Conservation (phyloP, 64 coral and sea anemone species). For the Dendrophyllia cribrosa region DNA sequence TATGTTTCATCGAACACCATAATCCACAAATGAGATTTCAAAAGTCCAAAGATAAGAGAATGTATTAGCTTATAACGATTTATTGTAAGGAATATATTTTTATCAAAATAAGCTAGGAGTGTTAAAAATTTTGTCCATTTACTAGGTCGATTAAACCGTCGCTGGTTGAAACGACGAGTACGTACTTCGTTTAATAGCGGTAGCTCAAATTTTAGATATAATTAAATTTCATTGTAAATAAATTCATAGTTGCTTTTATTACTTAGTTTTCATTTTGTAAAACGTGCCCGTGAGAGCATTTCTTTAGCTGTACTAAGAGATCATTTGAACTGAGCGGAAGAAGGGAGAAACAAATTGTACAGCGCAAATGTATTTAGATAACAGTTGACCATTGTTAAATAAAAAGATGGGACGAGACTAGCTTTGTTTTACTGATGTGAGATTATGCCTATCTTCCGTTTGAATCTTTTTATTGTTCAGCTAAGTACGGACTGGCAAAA, state of each 20-base stretch:
- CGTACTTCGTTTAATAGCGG: neutral
- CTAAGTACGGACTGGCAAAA: constrained; percentile 13
- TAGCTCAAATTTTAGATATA: constrained; percentile 15
- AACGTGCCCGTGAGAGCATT: neutral
- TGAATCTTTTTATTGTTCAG: constrained; percentile 10
- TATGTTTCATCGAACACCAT: constrained; percentile 29
- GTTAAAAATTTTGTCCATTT: constrained; percentile 27
- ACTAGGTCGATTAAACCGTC: neutral
- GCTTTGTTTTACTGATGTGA: constrained; percentile 38
- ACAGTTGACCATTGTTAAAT: constrained; percentile 45
- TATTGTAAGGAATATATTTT: constrained; percentile 61
- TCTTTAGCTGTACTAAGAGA: constrained; percentile 7
- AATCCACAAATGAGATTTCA: constrained; percentile 12
- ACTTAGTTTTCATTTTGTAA: constrained; percentile 16
- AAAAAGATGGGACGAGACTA: constrained; percentile 39
- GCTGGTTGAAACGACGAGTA: neutral
- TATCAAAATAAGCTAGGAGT: constrained; percentile 46
- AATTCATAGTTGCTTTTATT: constrained; percentile 20
- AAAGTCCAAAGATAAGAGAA: constrained; percentile 33
- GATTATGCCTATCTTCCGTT: constrained; percentile 30
- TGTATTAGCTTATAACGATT: constrained; percentile 43
- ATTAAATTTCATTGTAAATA: constrained; percentile 42
- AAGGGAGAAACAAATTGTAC: constrained; percentile 15
- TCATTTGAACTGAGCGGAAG: constrained; percentile 18
- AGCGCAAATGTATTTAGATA: constrained; percentile 48